Base-by-base conservation (phyloP, 2,113 vertebrate genomes). In the Marmota monax region DNA sequence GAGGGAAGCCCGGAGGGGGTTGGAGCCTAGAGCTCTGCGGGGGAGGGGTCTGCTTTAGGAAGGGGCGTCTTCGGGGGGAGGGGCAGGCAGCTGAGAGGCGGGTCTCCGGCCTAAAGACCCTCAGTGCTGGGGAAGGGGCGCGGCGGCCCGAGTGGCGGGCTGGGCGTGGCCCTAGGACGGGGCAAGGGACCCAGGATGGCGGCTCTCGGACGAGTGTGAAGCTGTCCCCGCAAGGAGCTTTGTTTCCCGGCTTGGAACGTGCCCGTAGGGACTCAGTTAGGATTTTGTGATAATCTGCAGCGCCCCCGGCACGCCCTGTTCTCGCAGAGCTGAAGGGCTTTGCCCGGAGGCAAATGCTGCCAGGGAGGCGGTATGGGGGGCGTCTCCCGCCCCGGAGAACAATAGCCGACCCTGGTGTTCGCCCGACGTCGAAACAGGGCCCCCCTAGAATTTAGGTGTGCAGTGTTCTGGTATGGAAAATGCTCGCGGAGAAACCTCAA, bases 301-400 rank as follows among this genome's bases (percentile, higher is more conserved):
- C 90, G 96, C 89, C 77, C 83, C 85, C 27, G 94, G 88, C 95
- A 96, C 97, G 67, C 96, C 94, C 97, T 96, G 97, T 94, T 93
- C 79, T 65, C 37, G 10, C 7, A 48, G 61, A 69, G 88, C 94
- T 91, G 83, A 82, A 92, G 94, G 92, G 90, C 93, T 96, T 78
- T 95, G 95, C 92, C 95, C 82, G 27, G 97, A 32, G 61, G 84
- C 95, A 90, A 92, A 92, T 94, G 95, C 88, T 85, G 65, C 88
- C 76, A 0, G 84, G 58, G 70, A 78, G 78, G 93, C 48, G 14
- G 92, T 10, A 45, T 53, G 70, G 84, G 90, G 80, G 67, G 39
- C n/a, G 73, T 67, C 91, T 88, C 85, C 91, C 39, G 51, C 88
- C 83, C 4, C 4, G 11, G 92, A 97, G 97, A 98, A 98, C 97